Evolutionary conservation across 2,888 invertebrate species (phyloP).

Genomic region (Entomobrya proxima): DNA sequence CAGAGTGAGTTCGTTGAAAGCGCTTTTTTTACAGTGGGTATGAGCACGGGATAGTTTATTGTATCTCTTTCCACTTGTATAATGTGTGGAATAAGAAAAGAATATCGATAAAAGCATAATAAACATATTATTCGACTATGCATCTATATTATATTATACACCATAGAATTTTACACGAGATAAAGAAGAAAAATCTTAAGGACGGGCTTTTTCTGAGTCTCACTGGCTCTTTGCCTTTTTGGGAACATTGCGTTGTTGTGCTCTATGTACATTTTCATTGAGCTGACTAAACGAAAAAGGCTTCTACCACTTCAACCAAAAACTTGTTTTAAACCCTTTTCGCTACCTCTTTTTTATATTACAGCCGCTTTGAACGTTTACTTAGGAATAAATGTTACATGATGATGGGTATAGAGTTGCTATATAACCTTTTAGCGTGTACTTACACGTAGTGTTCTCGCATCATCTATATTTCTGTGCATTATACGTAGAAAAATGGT

Average conservation of each 20-base stretch:
- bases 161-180: not conserved
- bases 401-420: too few species aligned
- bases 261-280: not conserved
- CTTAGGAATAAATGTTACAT: too few species aligned
- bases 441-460: not conserved
- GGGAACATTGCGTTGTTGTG: constrained; percentile 9
- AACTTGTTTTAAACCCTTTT: not conserved
- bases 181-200: not conserved
- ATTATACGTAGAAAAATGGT: not conserved
- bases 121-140: not conserved
- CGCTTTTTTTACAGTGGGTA: not conserved
- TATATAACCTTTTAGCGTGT: not conserved
- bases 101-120: too few species aligned
- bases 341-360: not conserved
- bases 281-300: not conserved
- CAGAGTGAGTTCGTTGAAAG: not conserved
- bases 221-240: not conserved
- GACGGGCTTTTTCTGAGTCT: not conserved
- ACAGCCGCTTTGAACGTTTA: not conserved
- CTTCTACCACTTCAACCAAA: not conserved
- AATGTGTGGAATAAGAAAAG: too few species aligned
- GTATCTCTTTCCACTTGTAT: too few species aligned
- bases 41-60: not conserved
- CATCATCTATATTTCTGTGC: not conserved
- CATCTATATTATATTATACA: not conserved